Evolutionary conservation across 1,140 invertebrate species (phyloP).

Genomic region (Coptotermes formosanus): DNA sequence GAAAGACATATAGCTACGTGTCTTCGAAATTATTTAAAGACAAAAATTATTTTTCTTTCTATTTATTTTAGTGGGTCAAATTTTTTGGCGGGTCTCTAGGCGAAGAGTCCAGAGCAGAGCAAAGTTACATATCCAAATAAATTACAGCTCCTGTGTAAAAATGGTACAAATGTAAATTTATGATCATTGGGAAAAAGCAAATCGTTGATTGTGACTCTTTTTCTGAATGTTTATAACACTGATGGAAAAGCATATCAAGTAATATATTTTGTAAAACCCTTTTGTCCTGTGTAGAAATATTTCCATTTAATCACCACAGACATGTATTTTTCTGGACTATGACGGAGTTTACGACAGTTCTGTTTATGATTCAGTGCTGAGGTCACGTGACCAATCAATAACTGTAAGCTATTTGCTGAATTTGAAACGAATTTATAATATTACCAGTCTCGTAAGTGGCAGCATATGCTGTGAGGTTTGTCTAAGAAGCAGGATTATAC

Average conservation of each 20-base stretch:
- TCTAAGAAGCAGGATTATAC: too few species aligned
- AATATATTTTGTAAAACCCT: neutral
- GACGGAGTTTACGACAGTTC: neutral
- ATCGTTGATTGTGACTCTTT: neutral
- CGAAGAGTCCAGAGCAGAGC: neutral
- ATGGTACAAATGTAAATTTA: neutral
- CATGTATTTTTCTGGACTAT: neutral
- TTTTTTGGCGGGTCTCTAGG: neutral
- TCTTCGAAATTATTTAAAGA: slow-evolving; percentile 14
- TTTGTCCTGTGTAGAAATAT: neutral
- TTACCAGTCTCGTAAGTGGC: too few species aligned
- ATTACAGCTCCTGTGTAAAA: neutral
- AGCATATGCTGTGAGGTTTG: too few species aligned
- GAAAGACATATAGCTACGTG: neutral
- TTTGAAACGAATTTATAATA: too few species aligned
- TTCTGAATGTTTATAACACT: neutral
- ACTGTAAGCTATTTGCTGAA: too few species aligned
- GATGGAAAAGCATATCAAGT: neutral
- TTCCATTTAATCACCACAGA: neutral
- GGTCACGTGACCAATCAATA: too few species aligned
- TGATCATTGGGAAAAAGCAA: neutral
- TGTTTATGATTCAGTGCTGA: too few species aligned
- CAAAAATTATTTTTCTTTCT: slow-evolving; percentile 9
- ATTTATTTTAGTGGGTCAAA: neutral
- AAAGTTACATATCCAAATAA: neutral